phyloP scores from a whole-genome alignment of 2,113 vertebrate genomes.

The Mustelus asterias region DNA sequence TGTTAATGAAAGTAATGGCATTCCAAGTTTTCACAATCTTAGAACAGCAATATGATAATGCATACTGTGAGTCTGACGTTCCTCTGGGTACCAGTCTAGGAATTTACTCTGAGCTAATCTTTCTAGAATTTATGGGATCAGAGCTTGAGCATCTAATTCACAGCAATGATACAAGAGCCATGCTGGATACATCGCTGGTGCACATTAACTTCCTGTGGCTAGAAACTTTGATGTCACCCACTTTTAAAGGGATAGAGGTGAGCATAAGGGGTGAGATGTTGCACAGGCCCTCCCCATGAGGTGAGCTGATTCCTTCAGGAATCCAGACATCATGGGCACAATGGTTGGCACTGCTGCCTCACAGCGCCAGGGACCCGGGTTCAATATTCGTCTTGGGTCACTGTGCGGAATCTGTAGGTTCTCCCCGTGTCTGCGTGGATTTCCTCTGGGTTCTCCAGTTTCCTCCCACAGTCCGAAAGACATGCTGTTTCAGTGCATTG shows the following conservation, averaged over 20 bases:
- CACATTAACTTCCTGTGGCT: background rate
- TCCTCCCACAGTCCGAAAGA: no score
- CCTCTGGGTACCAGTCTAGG: background rate
- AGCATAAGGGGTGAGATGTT: background rate
- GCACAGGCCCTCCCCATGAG: background rate
- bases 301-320: background rate
- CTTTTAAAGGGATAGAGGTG: background rate
- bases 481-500: no score
- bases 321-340: background rate
- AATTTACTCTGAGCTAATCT: background rate
- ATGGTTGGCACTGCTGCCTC: no score
- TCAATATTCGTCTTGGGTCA: no score
- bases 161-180: background rate
- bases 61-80: background rate
- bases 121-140: background rate
- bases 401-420: no score
- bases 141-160: background rate
- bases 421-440: no score
- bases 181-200: background rate
- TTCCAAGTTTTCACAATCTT: background rate
- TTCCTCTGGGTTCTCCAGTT: no score
- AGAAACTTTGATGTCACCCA: background rate
- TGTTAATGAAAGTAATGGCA: background rate
- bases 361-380: no score
- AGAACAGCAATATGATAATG: background rate